These are phyloP conservation scores for Neosilurus hyrtlii DNA, from an alignment of 2,797 vertebrate genomes.

Conservation along the genomic window DNA sequence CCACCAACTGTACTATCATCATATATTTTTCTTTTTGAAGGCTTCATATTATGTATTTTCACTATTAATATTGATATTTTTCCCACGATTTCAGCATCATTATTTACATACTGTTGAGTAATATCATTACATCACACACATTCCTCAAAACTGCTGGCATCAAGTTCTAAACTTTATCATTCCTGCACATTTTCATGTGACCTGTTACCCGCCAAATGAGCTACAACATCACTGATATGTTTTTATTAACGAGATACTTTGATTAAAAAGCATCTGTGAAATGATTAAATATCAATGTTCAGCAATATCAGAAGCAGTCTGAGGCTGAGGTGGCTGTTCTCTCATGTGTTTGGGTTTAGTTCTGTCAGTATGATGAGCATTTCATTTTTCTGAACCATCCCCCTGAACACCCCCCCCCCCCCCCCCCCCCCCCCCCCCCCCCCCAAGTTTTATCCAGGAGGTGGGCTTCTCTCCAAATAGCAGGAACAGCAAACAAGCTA, in stretches of 20 bases:
- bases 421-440: not conserved
- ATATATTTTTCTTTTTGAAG: no score
- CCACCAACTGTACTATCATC: no score
- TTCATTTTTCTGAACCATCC: not conserved
- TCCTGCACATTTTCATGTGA: no score
- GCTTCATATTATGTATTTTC: no score
- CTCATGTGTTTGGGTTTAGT: not conserved
- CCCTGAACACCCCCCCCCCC: not conserved
- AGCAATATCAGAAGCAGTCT: not conserved
- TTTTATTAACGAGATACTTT: not conserved
- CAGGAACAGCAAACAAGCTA: not conserved
- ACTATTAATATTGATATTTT: no score
- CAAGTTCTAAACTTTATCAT: no score
- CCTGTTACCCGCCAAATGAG: no score
- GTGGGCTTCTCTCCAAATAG: not conserved
- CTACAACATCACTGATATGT: no score
- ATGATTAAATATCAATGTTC: not conserved
- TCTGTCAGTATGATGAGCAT: not conserved
- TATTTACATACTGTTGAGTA: no score
- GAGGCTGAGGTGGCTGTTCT: not conserved
- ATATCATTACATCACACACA: no score
- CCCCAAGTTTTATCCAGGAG: not conserved
- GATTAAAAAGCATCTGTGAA: not conserved
- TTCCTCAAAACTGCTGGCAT: no score
- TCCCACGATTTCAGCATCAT: no score